Evolutionary conservation across 2,797 vertebrate genomes (phyloP), one percentile per base, ranked within the genome.

Genomic region (Enoplosus armatus): DNA sequence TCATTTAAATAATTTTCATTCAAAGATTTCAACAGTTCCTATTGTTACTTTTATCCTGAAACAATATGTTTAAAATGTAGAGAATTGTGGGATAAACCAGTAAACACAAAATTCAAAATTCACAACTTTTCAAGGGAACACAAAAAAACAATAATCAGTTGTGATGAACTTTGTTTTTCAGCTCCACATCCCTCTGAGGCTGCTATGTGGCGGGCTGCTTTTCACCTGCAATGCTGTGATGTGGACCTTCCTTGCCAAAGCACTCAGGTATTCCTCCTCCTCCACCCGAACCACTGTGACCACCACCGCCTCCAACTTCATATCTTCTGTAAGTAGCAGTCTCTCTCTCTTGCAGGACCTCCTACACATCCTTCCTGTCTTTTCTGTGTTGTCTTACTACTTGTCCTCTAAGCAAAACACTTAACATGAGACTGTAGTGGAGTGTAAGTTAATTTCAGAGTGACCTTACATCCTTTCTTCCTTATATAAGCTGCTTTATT

Each of bases 161-260:
- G 31, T 39, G 5, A 41, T 8, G 22, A 29, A 53, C 26, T 10
- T 8, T 77, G 27, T 80, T 8, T 65, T 79, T 3, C 90, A 99
- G 98, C 92, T 97, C 24, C 93, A 95, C 18, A 80, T 96, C 78
- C 91, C 96, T 37, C 90, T 97, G 62, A 93, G 95, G 58, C 22
- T 96, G 47, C 75, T 95, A 26, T 97, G 96, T 11, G 79, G 95
- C 0, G 92, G 95, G 15, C 80, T 97, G 87, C 96, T 97, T 72
- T 96, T 97, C 26, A 93, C 87, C 26, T 97, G 96, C 92, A 98
- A 98, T 45, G 95, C 96, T 45, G 92, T 97, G 90, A 98, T 98
- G 97, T 99, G 98, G 98, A 97, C 96, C 0, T 96, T 98, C 92
- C 97, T 98, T 45, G 95, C 97, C 58, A 98, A 97, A 90, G 97